Conservation (phyloP, 2,888 invertebrate species). For the Stictocephala bisonia region DNA sequence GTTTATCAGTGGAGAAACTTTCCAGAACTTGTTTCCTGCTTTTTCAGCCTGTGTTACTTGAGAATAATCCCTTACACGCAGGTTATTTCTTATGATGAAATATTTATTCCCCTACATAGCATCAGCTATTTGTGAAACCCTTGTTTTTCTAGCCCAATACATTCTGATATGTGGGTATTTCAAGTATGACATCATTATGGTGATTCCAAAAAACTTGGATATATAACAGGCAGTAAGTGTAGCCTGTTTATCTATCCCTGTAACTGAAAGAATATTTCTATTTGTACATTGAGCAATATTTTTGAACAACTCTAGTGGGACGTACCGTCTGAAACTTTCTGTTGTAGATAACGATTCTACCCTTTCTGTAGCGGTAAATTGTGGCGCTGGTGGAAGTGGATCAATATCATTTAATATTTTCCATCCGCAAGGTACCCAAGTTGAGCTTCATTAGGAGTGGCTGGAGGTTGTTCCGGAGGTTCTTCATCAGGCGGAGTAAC, state of each 20-base stretch:
- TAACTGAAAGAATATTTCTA: too few relatives aligned
- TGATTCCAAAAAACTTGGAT: constrained; percentile 15
- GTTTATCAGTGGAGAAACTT: background rate
- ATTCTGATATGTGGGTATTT: constrained; percentile 16
- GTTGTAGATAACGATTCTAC: background rate
- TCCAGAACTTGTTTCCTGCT: constrained; percentile 28
- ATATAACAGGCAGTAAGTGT: too few relatives aligned
- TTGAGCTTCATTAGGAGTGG: too few relatives aligned
- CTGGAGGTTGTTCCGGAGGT: too few relatives aligned
- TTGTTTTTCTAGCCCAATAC: constrained; percentile 22
- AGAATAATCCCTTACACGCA: too few relatives aligned
- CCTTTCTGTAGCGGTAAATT: background rate
- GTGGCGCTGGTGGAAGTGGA: constrained; percentile 6
- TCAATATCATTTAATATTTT: too few relatives aligned
- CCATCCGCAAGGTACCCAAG: too few relatives aligned
- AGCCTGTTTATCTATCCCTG: too few relatives aligned
- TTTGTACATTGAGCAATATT: too few relatives aligned
- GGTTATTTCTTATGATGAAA: background rate
- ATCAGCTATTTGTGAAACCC: background rate
- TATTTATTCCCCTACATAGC: background rate
- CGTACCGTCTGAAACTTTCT: background rate
- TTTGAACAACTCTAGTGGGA: background rate
- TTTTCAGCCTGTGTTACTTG: background rate
- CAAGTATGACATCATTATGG: constrained; percentile 20
- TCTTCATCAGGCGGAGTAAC: too few relatives aligned